Conservation (phyloP, 2,888 invertebrate genomes). For the Phortica magna region DNA sequence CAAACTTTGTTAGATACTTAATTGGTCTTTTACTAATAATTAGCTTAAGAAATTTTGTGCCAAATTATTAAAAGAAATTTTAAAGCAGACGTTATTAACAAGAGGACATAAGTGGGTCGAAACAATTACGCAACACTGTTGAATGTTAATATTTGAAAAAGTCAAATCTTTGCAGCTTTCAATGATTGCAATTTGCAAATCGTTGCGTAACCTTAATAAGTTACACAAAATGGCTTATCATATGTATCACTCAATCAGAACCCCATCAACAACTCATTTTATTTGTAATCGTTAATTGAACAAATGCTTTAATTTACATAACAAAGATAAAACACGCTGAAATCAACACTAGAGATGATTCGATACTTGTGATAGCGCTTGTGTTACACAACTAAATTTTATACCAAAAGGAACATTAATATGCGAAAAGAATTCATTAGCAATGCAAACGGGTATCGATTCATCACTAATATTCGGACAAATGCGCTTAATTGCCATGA, state of each 20-base stretch:
- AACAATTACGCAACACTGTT: background rate
- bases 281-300: background rate
- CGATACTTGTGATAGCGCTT: background rate
- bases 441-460: background rate
- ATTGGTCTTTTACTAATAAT: background rate
- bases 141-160: slow-evolving; percentile 3
- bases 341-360: background rate
- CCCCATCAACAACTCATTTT: background rate
- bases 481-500: slow-evolving; percentile 62
- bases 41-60: background rate
- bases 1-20: background rate
- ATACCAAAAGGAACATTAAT: background rate
- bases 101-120: background rate
- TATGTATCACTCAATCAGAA: background rate
- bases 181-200: background rate
- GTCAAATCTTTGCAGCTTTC: slow-evolving; percentile 18
- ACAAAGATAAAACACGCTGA: background rate
- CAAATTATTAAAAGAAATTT: background rate
- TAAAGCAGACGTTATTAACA: background rate
- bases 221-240: background rate
- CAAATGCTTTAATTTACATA: background rate
- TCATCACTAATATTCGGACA: background rate
- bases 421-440: background rate
- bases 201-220: background rate
- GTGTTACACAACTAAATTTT: background rate